phyloP scores from a whole-genome alignment of 37 sponge, comb jelly and placozoan species.

The Lycopodina hypogea region DNA sequence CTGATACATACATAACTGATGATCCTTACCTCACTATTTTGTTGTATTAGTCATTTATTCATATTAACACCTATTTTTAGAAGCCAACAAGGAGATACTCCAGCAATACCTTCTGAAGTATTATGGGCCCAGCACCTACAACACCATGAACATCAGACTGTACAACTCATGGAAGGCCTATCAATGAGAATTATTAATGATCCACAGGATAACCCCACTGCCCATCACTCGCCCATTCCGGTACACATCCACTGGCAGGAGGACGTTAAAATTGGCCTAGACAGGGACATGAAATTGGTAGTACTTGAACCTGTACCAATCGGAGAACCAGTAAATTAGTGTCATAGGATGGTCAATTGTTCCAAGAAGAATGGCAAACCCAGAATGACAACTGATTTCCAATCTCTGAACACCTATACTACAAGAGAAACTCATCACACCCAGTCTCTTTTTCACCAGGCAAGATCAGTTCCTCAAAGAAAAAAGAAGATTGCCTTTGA shows the following conservation, averaged over 20 bases:
- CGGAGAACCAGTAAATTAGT: conserved; percentile 47
- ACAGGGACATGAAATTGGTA: conserved; percentile 40
- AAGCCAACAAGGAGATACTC: conserved; percentile 38
- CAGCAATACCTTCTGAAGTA: conserved; percentile 40
- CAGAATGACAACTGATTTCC: conserved; percentile 41
- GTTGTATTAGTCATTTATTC: no score
- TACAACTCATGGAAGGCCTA: conserved; percentile 47
- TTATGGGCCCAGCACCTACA: conserved; percentile 43
- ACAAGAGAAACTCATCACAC: conserved; percentile 20
- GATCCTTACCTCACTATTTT: no score
- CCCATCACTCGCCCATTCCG: conserved; percentile 47
- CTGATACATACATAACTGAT: conserved; percentile 28
- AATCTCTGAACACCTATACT: conserved; percentile 16
- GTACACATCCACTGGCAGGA: conserved; percentile 51
- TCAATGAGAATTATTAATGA: conserved; percentile 46
- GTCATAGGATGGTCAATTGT: conserved; percentile 42
- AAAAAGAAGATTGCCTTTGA: conserved; percentile 16
- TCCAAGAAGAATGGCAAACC: conserved; percentile 17
- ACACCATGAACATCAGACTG: conserved; percentile 29
- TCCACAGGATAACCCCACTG: conserved; percentile 40
- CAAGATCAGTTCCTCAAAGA: conserved; percentile 36
- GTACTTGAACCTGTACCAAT: conserved; percentile 50
- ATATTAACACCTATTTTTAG: conserved; percentile 35
- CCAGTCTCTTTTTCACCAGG: conserved; percentile 24
- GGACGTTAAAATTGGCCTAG: conserved; percentile 36